Base-by-base conservation (phyloP, 2,113 vertebrate genomes). In the Amphilophus citrinellus region DNA sequence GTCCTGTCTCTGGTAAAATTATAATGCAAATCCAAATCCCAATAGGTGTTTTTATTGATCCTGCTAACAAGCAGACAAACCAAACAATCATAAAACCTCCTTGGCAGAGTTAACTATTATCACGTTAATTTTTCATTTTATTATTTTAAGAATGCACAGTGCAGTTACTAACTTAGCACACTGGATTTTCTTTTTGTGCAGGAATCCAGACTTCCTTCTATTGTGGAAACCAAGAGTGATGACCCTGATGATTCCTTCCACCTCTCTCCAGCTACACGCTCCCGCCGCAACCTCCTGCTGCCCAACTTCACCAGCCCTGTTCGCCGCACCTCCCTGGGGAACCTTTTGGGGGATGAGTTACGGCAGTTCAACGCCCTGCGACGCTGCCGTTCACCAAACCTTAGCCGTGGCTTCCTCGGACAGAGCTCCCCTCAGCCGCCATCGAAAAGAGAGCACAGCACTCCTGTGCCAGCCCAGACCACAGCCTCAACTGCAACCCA, bases 341-440 rank as follows among this genome's bases (percentile, higher is more conserved):
- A 97, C 95, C 96, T 98, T 79, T 94, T 98, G 75, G 97, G 98
- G 0, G 97, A 98, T 2, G 97, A 99, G 88, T 79, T 98, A 78
- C 94, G 97, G 22, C 97, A 97, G 89, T 97, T 97, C 84, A 96
- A 97, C 1, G 96, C 96, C 76, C 95, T 97, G 80, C 93, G 96
- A 5, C 97, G 94, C 78, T 95, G 97, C 83, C 96, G 79, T 15
- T 96, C 97, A 10, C 97, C 98, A 0, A 96, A 95, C 65, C 95
- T 91, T 4, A 94, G 95, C 89, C 94, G 92, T 10, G 92, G 94
- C 42, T 80, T 91, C 91, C 93, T 24, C 9, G 94, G 94, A 42
- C 91, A 87, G 66, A 96, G 93, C 90, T 91, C 97, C 5, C 96
- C 96, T 0, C 96, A 91, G 87, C 89, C 85, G 0, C 82, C 73